Percentiles rank a stretch among this genome's conserved stretches.
Evolutionary conservation across 1,140 invertebrate species (phyloP).

Genomic region (Drosophila cardini): DNA sequence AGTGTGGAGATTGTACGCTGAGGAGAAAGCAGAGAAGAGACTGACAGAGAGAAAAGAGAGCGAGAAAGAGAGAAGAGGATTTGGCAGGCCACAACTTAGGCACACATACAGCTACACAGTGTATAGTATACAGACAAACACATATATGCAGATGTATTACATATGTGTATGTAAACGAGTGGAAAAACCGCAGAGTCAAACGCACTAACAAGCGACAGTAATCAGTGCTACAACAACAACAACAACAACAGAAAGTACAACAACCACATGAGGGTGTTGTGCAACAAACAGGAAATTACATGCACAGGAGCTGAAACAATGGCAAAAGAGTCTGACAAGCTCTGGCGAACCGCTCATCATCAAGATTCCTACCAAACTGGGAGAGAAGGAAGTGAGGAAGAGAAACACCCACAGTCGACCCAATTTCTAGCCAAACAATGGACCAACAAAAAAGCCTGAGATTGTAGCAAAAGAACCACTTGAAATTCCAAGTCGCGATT

Average conservation of each 20-base stretch:
- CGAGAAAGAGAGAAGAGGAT: background rate
- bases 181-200: slow-evolving; percentile 77
- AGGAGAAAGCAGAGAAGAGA: no score
- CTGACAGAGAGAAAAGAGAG: background rate
- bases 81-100: slow-evolving; percentile 30
- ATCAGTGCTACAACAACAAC: slow-evolving; percentile 66
- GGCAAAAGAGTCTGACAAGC: slow-evolving; percentile 51
- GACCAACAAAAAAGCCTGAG: slow-evolving; percentile 43
- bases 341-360: slow-evolving; percentile 54
- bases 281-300: slow-evolving; percentile 67
- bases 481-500: slow-evolving; percentile 56
- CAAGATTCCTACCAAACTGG: slow-evolving; percentile 27
- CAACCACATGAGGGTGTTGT: slow-evolving; percentile 22
- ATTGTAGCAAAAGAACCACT: slow-evolving; percentile 66
- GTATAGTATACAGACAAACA: background rate
- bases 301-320: slow-evolving; percentile 75
- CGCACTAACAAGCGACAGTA: slow-evolving; percentile 78
- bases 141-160: slow-evolving; percentile 45
- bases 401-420: slow-evolving; percentile 59
- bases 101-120: slow-evolving; percentile 24
- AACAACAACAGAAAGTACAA: slow-evolving; percentile 10
- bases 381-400: no score
- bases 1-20: background rate
- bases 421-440: slow-evolving; percentile 74
- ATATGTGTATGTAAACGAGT: slow-evolving; percentile 61